phyloP scores from a whole-genome alignment of 2,797 vertebrate species.

The Pelobates cultripes region DNA sequence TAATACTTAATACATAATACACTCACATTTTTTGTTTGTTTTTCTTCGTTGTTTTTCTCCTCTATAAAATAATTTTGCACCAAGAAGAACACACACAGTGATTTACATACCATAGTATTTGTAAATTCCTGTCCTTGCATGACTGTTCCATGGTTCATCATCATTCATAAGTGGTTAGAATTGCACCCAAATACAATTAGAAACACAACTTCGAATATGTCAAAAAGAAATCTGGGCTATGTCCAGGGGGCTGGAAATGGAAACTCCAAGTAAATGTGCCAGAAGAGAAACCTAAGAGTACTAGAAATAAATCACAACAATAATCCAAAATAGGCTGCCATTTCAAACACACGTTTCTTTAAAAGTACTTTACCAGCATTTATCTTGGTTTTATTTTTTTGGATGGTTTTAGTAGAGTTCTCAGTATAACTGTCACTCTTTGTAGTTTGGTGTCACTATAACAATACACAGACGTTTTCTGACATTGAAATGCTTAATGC shows the following conservation, averaged over 20 bases:
- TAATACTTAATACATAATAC: no score
- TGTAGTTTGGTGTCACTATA: not conserved
- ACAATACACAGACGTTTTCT: no score
- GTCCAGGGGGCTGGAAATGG: conserved; percentile 29
- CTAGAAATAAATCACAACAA: conserved; percentile 29
- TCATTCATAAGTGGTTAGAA: conserved; percentile 46
- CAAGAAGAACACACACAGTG: conserved; percentile 29
- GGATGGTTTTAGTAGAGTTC: no score
- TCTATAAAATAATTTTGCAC: no score
- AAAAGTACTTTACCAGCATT: not conserved
- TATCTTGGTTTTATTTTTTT: not conserved
- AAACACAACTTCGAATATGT: conserved; percentile 32
- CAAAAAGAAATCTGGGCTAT: conserved; percentile 14
- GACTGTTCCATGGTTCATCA: conserved; percentile 20
- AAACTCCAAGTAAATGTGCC: conserved; percentile 30
- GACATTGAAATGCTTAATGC: not conserved
- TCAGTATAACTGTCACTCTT: not conserved
- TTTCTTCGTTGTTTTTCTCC: no score
- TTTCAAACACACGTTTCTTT: not conserved
- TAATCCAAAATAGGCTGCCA: conserved; percentile 2
- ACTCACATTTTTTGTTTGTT: no score
- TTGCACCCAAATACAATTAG: conserved; percentile 10
- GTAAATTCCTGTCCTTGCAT: conserved; percentile 26
- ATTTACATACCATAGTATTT: not conserved
- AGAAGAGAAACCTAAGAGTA: conserved; percentile 2